These are phyloP conservation scores for Parus major DNA, from an alignment of 2,113 vertebrate species.

Conservation along the genomic window DNA sequence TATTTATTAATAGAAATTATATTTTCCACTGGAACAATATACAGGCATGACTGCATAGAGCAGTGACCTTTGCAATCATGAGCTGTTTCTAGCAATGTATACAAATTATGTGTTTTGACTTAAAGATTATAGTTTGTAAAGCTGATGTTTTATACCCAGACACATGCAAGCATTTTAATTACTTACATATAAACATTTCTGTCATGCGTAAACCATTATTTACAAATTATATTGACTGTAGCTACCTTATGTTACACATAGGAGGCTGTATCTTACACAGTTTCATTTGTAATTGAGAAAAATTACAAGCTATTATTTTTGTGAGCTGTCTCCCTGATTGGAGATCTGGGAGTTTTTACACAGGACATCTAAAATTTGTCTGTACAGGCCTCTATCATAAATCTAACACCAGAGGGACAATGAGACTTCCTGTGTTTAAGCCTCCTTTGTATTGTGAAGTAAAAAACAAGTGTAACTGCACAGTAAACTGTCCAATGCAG, in stretches of 20 bases:
- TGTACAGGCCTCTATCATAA: not conserved
- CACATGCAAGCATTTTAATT: not conserved
- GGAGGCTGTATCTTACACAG: fast-evolving
- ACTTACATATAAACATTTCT: not conserved
- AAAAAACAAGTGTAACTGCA: not conserved
- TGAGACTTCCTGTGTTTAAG: not conserved
- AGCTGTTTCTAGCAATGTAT: not conserved
- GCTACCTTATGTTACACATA: not conserved
- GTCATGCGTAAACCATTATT: not conserved
- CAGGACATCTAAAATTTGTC: not conserved
- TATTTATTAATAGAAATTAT: not conserved
- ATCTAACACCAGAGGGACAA: not conserved
- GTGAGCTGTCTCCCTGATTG: not conserved
- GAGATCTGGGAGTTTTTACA: not conserved
- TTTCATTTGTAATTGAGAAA: not conserved
- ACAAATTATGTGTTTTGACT: not conserved
- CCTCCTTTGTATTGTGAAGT: not conserved
- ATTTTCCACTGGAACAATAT: not conserved
- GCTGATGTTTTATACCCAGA: not conserved
- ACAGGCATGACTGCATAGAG: not conserved
- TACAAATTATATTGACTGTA: not conserved
- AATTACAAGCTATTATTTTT: not conserved
- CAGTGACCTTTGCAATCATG: not conserved
- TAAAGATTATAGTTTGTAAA: not conserved
- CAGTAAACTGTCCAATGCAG: not conserved